phyloP scores from a whole-genome alignment of 2,797 vertebrate genomes.

The Nasua narica region DNA sequence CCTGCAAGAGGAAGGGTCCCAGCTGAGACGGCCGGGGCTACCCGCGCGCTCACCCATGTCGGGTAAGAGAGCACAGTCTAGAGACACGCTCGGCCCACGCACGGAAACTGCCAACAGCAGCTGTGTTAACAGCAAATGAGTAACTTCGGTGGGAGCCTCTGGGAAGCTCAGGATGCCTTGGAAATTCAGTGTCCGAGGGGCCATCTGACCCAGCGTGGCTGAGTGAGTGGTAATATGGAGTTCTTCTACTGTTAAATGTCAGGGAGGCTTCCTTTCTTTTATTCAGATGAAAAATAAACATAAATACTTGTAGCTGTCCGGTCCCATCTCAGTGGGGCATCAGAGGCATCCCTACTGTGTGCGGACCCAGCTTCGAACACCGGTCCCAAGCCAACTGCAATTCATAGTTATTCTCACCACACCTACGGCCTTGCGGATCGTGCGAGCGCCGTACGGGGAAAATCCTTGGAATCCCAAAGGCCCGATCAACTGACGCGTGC shows the following conservation, averaged over 20 bases:
- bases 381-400: neutral
- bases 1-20: conserved; percentile 79
- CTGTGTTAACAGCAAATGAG: neutral
- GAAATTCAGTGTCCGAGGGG: neutral
- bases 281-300: neutral
- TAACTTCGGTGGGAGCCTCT: too few relatives aligned
- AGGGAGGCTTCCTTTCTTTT: neutral
- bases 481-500: neutral
- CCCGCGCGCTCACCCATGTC: neutral
- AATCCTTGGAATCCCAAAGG: neutral
- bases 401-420: neutral
- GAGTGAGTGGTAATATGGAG: too few relatives aligned
- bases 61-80: neutral
- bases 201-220: fast-evolving
- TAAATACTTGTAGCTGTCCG: neutral
- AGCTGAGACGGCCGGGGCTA: neutral
- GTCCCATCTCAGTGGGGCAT: neutral
- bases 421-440: neutral
- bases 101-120: neutral
- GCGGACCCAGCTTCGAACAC: neutral
- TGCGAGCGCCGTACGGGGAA: neutral
- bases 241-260: neutral
- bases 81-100: neutral
- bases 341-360: fast-evolving
- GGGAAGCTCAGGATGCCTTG: neutral